These are phyloP conservation scores for Ophion ventricosus DNA, from an alignment of 2,888 invertebrate species.

Conservation along the genomic window DNA sequence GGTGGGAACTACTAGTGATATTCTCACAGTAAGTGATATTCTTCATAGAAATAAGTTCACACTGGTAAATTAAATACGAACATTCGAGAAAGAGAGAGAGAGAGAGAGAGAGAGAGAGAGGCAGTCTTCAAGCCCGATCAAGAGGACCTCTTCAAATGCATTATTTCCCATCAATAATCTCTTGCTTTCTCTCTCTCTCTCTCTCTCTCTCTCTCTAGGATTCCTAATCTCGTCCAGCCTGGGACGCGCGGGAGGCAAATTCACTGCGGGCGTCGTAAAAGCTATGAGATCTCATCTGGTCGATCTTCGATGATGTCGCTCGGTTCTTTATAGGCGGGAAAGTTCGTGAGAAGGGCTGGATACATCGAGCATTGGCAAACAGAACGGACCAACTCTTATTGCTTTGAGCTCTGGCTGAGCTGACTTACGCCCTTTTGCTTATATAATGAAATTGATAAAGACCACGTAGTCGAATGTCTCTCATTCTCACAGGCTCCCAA, in stretches of 20 bases:
- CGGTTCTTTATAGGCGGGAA: slow-evolving; percentile 6
- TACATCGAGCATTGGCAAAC: background rate
- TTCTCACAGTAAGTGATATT: too few species aligned
- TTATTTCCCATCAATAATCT: too few species aligned
- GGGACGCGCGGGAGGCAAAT: slow-evolving; percentile 61
- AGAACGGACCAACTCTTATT: background rate
- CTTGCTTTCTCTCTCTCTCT: slow-evolving; percentile 45
- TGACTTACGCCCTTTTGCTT: slow-evolving; percentile 11
- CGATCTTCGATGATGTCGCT: slow-evolving; percentile 75
- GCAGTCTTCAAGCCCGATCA: background rate
- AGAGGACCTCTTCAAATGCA: too few species aligned
- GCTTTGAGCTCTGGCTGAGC: background rate
- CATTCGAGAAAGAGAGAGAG: background rate
- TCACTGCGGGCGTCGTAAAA: slow-evolving; percentile 68
- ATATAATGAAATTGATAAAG: slow-evolving; percentile 39
- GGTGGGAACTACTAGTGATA: too few species aligned
- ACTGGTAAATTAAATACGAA: background rate
- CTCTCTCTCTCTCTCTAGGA: slow-evolving; percentile 45
- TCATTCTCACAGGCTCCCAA: slow-evolving; percentile 49
- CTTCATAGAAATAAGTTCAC: too few species aligned
- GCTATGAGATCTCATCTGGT: slow-evolving; percentile 80
- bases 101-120: background rate
- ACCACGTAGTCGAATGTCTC: slow-evolving; percentile 37
- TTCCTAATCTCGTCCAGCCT: slow-evolving; percentile 44
- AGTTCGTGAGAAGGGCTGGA: slow-evolving; percentile 11